Percentiles rank a stretch among this genome's conserved stretches.
These are phyloP conservation scores for Hybos culiciformis DNA, from an alignment of 2,888 invertebrate genomes.

Conservation along the genomic window DNA sequence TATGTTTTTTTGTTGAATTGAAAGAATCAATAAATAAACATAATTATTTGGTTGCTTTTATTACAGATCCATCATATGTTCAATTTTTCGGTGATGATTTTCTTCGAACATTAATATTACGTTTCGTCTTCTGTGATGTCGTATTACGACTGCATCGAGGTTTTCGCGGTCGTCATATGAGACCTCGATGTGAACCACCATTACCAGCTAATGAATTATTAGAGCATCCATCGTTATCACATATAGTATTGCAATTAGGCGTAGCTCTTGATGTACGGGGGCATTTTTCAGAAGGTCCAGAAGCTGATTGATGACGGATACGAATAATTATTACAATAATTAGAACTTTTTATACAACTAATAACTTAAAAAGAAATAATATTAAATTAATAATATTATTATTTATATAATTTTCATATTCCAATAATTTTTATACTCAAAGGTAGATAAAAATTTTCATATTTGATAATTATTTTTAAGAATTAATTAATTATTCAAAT, in stretches of 20 bases:
- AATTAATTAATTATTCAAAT: no score
- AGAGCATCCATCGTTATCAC: constrained; percentile 67
- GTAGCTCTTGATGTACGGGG: constrained; percentile 66
- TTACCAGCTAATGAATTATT: constrained; percentile 77
- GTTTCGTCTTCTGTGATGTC: constrained; percentile 89
- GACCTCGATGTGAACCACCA: constrained; percentile 73
- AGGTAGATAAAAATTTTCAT: no score
- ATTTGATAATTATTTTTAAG: no score
- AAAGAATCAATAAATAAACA: no score
- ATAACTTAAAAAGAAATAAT: no score
- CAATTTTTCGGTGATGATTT: constrained; percentile 94
- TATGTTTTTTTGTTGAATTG: constrained; percentile 10
- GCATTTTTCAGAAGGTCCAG: constrained; percentile 35
- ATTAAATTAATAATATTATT: not conserved
- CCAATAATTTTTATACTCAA: not conserved
- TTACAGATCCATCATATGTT: constrained; percentile 51
- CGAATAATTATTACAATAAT: not conserved
- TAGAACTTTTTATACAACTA: not conserved
- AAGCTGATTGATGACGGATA: constrained; percentile 37
- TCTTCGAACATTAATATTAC: constrained; percentile 69
- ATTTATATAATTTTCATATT: not conserved
- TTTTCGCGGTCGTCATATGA: constrained; percentile 69
- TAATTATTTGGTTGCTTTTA: no score
- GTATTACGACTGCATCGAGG: constrained; percentile 77
- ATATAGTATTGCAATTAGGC: constrained; percentile 71